Percentiles rank a stretch among this genome's conserved stretches.
phyloP scores from a whole-genome alignment of 2,113 vertebrate species.

The Apaloderma vittatum region DNA sequence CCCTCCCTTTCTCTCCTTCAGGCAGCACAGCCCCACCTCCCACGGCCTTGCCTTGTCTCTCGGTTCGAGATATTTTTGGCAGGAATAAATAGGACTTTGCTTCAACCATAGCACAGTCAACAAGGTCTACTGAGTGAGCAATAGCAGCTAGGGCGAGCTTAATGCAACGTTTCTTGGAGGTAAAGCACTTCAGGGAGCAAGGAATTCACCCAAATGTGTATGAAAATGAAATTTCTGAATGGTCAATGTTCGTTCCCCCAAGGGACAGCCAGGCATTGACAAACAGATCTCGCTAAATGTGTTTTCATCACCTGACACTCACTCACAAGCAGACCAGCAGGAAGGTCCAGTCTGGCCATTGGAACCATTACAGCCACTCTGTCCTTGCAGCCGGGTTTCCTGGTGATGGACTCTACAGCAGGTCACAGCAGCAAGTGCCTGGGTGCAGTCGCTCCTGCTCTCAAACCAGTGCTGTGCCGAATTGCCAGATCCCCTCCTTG shows the following conservation, averaged over 20 bases:
- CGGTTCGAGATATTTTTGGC: not conserved
- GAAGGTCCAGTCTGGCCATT: not conserved
- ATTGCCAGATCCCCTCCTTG: not conserved
- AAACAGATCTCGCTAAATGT: not conserved
- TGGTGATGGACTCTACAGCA: fast-evolving
- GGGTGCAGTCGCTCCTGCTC: not conserved
- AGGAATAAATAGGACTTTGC: slow-evolving; percentile 34
- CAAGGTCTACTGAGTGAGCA: not conserved
- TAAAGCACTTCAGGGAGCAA: not conserved
- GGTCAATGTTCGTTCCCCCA: fast-evolving
- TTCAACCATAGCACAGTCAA: not conserved
- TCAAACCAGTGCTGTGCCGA: fast-evolving
- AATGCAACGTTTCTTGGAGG: not conserved
- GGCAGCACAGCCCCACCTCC: not conserved
- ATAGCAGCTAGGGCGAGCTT: not conserved
- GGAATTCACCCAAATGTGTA: not conserved
- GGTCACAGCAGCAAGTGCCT: not conserved
- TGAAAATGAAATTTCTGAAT: not conserved
- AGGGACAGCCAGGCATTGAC: not conserved
- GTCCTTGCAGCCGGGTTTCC: not conserved
- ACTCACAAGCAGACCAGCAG: not conserved
- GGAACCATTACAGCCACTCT: not conserved
- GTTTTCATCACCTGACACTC: not conserved
- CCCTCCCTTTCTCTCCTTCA: not conserved
- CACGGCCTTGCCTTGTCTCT: not conserved